phyloP scores from a whole-genome alignment of 1,140 invertebrate species.

The Cydia splendana region DNA sequence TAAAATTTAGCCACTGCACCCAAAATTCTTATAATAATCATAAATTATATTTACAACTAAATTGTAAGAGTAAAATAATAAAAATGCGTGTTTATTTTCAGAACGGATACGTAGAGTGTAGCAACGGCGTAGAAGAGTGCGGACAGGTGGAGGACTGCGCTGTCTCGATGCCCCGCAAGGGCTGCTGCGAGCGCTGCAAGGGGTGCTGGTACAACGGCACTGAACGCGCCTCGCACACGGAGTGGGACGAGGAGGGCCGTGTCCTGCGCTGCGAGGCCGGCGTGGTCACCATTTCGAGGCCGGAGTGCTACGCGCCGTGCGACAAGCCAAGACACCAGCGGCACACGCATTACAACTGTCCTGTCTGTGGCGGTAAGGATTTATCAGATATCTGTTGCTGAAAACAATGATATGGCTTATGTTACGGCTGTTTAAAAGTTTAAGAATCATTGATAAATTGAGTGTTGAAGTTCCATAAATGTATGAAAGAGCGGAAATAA shows the following conservation, averaged over 20 bases:
- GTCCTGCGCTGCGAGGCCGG: slow-evolving; percentile 89
- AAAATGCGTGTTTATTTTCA: slow-evolving; percentile 42
- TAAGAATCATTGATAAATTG: no score
- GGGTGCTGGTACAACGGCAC: slow-evolving; percentile 88
- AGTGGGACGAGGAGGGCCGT: slow-evolving; percentile 89
- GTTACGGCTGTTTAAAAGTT: no score
- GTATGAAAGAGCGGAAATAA: no score
- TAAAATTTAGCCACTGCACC: no score
- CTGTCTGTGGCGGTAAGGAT: slow-evolving; percentile 85
- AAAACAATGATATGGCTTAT: no score
- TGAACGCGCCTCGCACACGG: slow-evolving; percentile 86
- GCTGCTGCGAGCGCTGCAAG: slow-evolving; percentile 72
- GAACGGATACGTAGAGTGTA: slow-evolving; percentile 75
- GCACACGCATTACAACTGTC: slow-evolving; percentile 86
- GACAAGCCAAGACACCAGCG: slow-evolving; percentile 84
- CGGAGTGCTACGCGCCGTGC: slow-evolving; percentile 91
- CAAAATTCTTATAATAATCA: no score
- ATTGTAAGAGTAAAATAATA: not conserved
- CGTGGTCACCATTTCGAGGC: slow-evolving; percentile 88
- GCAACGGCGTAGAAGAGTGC: slow-evolving; percentile 65
- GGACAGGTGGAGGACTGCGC: slow-evolving; percentile 69
- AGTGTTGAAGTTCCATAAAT: no score
- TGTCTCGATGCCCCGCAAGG: slow-evolving; percentile 69
- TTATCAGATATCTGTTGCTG: no score
- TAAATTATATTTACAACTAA: no score